phyloP scores from a whole-genome alignment of 2,797 vertebrate species.

The Zalophus californianus region DNA sequence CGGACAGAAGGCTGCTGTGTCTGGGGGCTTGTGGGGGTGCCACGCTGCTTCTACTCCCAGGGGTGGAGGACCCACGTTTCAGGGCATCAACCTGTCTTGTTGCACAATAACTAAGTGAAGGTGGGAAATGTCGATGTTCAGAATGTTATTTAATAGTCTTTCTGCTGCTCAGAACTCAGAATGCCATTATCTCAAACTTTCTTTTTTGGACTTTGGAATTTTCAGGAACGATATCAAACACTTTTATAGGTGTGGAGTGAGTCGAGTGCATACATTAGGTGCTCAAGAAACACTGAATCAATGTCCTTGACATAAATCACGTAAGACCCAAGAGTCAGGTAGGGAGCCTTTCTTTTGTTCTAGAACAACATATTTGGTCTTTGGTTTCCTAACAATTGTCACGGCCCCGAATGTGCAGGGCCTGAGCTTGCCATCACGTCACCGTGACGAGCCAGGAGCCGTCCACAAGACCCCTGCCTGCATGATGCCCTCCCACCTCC shows the following conservation, averaged over 20 bases:
- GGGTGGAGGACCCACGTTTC: not conserved
- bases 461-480: not conserved
- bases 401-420: too few species aligned
- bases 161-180: not conserved
- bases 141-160: too few species aligned
- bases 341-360: not conserved
- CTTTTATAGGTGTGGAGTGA: too few species aligned
- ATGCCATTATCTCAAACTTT: not conserved
- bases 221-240: not conserved
- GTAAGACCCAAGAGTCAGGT: accelerated
- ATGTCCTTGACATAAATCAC: accelerated
- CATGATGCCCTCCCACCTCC: not conserved
- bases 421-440: accelerated
- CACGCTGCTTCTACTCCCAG: not conserved
- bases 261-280: accelerated
- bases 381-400: not conserved
- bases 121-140: not conserved
- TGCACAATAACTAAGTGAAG: accelerated
- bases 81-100: accelerated
- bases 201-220: not conserved
- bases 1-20: not conserved
- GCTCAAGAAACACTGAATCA: accelerated
- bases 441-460: not conserved
- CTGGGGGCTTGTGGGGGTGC: not conserved
- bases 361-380: too few species aligned